Evolutionary conservation across 2,888 invertebrate genomes (phyloP), one percentile per base, ranked within the genome.

Genomic region (Pogonocherus hispidulus): DNA sequence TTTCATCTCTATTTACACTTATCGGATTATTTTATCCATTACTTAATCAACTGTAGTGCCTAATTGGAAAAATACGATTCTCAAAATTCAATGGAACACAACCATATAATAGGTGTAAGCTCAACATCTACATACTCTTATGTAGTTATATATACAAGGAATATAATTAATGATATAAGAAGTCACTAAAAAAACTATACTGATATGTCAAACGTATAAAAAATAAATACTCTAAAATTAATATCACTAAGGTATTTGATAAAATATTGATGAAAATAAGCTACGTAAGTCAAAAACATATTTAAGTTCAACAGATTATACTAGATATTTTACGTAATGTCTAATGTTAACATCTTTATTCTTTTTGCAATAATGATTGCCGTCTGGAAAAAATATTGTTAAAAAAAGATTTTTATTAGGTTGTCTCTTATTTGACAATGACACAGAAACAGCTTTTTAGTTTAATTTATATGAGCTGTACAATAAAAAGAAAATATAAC

Each of bases 171-270:
- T 59, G 70, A 70, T 72, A 67, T 68, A 66, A 63, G 59, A 51
- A 63, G 52, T 52, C 19, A 54, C 64, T 41, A 54, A 68, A 69
- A 59, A 66, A 75, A 70, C 69, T 72, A 75, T 62, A 46, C 60
- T 72, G 78, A 78, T 78, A 78, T 78, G 78, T 78, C 70, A 67
- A 77, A 75, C 62, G 71, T 76, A 74, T 71, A 76, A 76, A 78
- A 70, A 77, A 76, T 76, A 76, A 77, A 68, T 73, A 72, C 70
- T 72, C 66, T 65, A 69, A 71, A 70, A 71, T 65, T 70, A 74
- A 72, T 74, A 74, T 72, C 73, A 74, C 73, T 70, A 70, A 71
- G 52, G 41, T 56, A 66, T 22, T 27, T 47, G 59, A 47, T 47
- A 59, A n/a, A 44, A 57, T 22, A 44, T 23, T 20, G 6, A 19